Evolutionary conservation across 1,140 invertebrate genomes (phyloP).

Genomic region (Thalassaphorura encarpata): DNA sequence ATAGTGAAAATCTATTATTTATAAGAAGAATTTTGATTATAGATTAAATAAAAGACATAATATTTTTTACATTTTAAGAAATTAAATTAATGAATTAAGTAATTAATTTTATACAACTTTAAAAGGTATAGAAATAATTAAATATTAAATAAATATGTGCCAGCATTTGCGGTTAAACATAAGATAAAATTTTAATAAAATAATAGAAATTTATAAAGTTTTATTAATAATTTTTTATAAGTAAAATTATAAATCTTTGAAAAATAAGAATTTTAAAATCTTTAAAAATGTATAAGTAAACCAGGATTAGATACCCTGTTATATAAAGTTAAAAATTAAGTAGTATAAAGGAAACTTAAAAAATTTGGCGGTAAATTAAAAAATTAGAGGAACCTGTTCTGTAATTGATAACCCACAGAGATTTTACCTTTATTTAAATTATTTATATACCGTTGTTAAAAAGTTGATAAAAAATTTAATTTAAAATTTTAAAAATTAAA

Average conservation of each 20-base stretch:
- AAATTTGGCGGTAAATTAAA: constrained; percentile 48
- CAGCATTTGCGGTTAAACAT: constrained; percentile 48
- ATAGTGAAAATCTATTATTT: too few relatives aligned
- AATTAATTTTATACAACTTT: constrained; percentile 28
- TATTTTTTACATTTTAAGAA: too few relatives aligned
- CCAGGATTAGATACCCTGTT: constrained; percentile 58
- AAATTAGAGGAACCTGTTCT: constrained; percentile 48
- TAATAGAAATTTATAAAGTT: constrained; percentile 32
- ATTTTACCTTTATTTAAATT: constrained; percentile 43
- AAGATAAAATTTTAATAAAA: constrained; percentile 29
- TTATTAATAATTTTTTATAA: constrained; percentile 33
- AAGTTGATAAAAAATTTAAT: constrained; percentile 43
- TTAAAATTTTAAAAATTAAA: constrained; percentile 41
- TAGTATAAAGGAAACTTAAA: constrained; percentile 47
- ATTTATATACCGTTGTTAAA: constrained; percentile 47
- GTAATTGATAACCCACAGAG: constrained; percentile 48
- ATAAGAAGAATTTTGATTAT: too few relatives aligned
- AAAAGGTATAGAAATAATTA: constrained; percentile 34
- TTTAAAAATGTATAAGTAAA: constrained; percentile 39
- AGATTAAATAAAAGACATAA: too few relatives aligned
- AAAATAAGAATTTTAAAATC: constrained; percentile 31
- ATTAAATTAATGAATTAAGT: too few relatives aligned
- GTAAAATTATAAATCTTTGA: constrained; percentile 29
- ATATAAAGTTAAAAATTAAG: constrained; percentile 41
- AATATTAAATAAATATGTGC: constrained; percentile 43